A percentile compares a stretch with the other conserved stretches of the same genome.
Evolutionary conservation across 2,888 invertebrate species (phyloP).

Genomic region (Podabrus alpinus): DNA sequence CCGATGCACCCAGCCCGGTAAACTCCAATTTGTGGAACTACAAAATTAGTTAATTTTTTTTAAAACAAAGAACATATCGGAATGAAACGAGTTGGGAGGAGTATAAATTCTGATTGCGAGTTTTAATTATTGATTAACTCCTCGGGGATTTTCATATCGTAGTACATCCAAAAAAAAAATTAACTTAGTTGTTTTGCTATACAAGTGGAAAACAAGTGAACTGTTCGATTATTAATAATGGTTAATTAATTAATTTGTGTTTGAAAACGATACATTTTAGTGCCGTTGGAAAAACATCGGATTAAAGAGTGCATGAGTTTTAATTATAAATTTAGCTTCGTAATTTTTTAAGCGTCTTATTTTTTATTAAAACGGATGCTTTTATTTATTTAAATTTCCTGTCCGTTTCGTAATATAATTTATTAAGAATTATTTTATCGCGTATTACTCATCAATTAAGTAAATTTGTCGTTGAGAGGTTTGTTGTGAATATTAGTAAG

Average conservation of each 20-base stretch:
- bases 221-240: not conserved
- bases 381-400: not conserved
- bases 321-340: not conserved
- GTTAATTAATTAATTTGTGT: slow-evolving; percentile 2
- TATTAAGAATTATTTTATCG: not conserved
- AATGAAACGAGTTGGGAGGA: not conserved
- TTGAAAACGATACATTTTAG: no score
- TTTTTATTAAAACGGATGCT: not conserved
- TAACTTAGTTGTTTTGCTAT: not conserved
- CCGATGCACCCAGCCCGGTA: not conserved
- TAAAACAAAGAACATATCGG: not conserved
- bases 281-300: not conserved
- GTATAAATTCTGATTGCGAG: slow-evolving; percentile 1
- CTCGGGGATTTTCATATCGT: slow-evolving; percentile 2
- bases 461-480: not conserved
- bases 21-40: not conserved
- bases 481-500: not conserved
- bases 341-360: not conserved
- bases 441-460: not conserved
- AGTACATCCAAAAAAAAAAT: not conserved
- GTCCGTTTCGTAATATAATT: not conserved
- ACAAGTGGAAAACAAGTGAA: not conserved
- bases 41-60: not conserved
- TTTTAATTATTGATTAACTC: slow-evolving; percentile 2
- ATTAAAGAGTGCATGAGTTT: not conserved